phyloP scores from a whole-genome alignment of 2,888 invertebrate genomes.

The Drosophila melanocephala region DNA sequence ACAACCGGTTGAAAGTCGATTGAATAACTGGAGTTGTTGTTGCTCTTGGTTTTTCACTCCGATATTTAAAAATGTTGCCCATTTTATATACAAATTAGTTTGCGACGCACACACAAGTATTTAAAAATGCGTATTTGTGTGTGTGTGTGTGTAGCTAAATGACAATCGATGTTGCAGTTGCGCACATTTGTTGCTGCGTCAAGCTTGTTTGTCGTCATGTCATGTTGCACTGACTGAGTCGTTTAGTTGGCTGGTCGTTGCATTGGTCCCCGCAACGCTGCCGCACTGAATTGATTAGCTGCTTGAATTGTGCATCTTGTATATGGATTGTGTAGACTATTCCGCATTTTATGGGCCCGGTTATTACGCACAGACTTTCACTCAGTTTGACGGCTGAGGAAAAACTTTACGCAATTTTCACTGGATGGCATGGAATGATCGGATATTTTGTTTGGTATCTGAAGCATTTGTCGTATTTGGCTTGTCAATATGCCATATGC shows the following conservation, averaged over 20 bases:
- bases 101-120: background rate
- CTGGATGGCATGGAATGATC: slow-evolving; percentile 3
- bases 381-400: slow-evolving; percentile 60
- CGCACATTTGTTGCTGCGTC: slow-evolving; percentile 43
- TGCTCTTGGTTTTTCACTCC: background rate
- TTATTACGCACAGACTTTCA: slow-evolving; percentile 76
- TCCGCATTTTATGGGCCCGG: slow-evolving; percentile 63
- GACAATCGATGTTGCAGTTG: slow-evolving; percentile 54
- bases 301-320: slow-evolving; percentile 33
- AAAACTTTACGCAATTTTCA: slow-evolving; percentile 68
- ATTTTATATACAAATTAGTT: slow-evolving; percentile 38
- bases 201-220: slow-evolving; percentile 52
- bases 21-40: slow-evolving; percentile 34
- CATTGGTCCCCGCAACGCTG: slow-evolving; percentile 40
- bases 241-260: slow-evolving; percentile 31
- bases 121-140: background rate
- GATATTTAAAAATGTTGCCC: slow-evolving; percentile 24
- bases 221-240: slow-evolving; percentile 25
- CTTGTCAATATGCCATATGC: slow-evolving; percentile 32
- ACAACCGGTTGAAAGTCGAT: slow-evolving; percentile 36
- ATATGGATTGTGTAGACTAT: slow-evolving; percentile 71
- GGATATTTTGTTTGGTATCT: slow-evolving; percentile 34
- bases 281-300: slow-evolving; percentile 65
- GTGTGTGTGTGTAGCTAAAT: slow-evolving; percentile 29
- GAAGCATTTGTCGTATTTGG: slow-evolving; percentile 23